Evolutionary conservation across 2,113 vertebrate species (phyloP).

Genomic region (Maccullochella peelii): DNA sequence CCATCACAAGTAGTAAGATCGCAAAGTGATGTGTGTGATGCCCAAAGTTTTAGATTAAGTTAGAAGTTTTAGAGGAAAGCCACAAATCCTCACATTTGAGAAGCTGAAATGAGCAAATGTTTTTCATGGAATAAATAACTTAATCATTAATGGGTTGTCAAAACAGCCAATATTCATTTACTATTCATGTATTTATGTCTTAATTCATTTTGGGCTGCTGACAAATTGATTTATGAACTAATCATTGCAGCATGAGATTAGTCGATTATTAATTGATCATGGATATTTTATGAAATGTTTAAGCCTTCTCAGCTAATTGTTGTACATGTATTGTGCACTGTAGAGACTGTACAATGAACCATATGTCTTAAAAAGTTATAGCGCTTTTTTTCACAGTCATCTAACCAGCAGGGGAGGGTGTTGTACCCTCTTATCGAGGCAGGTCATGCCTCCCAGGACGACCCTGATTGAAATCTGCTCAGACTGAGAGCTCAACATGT

Average conservation of each 20-base stretch:
- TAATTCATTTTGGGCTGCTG: not conserved
- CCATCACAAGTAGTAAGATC: too few species aligned
- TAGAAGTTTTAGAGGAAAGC: too few species aligned
- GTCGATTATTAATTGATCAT: not conserved
- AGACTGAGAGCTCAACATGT: slow-evolving; percentile 44
- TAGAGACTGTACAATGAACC: not conserved
- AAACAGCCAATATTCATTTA: too few species aligned
- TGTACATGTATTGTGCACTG: not conserved
- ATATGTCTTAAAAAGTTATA: not conserved
- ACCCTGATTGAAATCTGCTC: slow-evolving; percentile 54
- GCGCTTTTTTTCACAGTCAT: not conserved
- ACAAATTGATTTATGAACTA: not conserved
- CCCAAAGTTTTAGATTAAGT: too few species aligned
- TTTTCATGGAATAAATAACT: too few species aligned
- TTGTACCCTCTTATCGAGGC: not conserved
- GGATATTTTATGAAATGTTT: not conserved
- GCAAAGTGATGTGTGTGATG: too few species aligned
- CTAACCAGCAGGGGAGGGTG: slow-evolving; percentile 5
- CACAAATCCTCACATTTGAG: too few species aligned
- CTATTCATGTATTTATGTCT: not conserved
- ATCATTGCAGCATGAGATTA: not conserved
- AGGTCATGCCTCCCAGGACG: slow-evolving; percentile 15
- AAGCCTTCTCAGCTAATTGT: not conserved
- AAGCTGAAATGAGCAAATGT: too few species aligned
- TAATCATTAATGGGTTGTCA: too few species aligned